A percentile compares a stretch with the other conserved stretches of the same genome.
phyloP scores from a whole-genome alignment of 1,140 invertebrate genomes.

The Harpegnathos saltator region DNA sequence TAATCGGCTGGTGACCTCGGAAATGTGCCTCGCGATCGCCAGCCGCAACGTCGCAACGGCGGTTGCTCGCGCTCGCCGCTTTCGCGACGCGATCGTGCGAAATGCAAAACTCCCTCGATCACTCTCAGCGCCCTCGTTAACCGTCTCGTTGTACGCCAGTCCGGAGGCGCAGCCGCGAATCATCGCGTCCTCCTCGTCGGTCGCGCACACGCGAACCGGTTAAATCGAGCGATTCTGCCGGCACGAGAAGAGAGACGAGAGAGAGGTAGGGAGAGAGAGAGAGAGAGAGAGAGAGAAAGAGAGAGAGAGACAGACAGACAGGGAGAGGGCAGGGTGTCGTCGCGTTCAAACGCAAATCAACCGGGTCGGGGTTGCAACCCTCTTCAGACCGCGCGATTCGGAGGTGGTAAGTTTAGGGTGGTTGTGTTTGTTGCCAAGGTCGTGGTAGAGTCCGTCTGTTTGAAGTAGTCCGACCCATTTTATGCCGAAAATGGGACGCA shows the following conservation, averaged over 20 bases:
- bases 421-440: conserved; percentile 46
- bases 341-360: conserved; percentile 48
- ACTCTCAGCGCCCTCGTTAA: neutral
- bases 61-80: neutral
- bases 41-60: no score
- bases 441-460: conserved; percentile 10
- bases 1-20: conserved; percentile 2
- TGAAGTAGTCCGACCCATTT: conserved; percentile 30
- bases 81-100: neutral
- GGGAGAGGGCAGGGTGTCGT: conserved; percentile 28
- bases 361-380: conserved; percentile 40
- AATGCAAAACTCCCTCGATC: neutral
- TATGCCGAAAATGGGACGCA: conserved; percentile 24
- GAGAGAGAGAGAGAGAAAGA: neutral
- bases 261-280: no score
- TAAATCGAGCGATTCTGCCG: conserved; percentile 27
- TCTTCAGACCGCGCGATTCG: conserved; percentile 15
- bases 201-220: conserved; percentile 21
- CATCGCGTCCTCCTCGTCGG: conserved; percentile 6
- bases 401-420: conserved; percentile 32
- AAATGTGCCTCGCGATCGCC: neutral
- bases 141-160: neutral
- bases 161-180: neutral
- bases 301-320: neutral
- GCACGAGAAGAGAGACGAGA: neutral